A percentile compares a stretch with the other conserved stretches of the same genome.
Evolutionary conservation across 2,113 vertebrate genomes (phyloP).

Genomic region (Hystrix cristata): DNA sequence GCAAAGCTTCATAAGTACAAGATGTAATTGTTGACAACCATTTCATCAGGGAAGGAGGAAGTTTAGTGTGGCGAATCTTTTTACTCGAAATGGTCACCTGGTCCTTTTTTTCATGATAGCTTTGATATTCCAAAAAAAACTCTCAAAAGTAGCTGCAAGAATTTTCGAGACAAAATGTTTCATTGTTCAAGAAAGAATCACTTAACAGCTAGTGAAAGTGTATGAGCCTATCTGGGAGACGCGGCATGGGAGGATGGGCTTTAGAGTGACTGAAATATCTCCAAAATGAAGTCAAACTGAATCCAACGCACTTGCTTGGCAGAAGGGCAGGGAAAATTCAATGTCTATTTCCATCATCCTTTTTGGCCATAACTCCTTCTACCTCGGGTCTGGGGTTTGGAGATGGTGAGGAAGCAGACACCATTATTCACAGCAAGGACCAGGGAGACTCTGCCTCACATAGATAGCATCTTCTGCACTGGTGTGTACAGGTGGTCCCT

Average conservation of each 20-base stretch:
- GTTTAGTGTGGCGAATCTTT: neutral
- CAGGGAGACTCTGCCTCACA: neutral
- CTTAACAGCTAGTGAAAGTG: neutral
- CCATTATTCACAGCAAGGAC: neutral
- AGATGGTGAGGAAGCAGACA: neutral
- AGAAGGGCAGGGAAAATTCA: neutral
- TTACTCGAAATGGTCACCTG: neutral
- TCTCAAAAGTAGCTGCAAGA: neutral
- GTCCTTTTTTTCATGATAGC: neutral
- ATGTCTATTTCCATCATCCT: neutral
- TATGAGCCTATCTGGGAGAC: neutral
- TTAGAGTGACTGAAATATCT: neutral
- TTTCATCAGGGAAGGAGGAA: neutral
- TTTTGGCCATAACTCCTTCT: neutral
- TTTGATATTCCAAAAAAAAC: neutral
- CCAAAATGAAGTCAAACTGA: constrained; percentile 9
- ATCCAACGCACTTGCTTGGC: neutral
- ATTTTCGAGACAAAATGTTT: neutral
- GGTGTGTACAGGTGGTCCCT: neutral
- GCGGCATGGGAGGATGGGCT: neutral
- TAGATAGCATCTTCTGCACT: neutral
- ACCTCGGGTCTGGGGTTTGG: neutral
- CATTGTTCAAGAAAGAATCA: neutral
- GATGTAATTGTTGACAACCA: neutral
- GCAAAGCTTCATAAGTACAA: neutral